A percentile compares a stretch with the other conserved stretches of the same genome.
phyloP scores from a whole-genome alignment of 2,797 vertebrate genomes.

The Anguilla obscura region DNA sequence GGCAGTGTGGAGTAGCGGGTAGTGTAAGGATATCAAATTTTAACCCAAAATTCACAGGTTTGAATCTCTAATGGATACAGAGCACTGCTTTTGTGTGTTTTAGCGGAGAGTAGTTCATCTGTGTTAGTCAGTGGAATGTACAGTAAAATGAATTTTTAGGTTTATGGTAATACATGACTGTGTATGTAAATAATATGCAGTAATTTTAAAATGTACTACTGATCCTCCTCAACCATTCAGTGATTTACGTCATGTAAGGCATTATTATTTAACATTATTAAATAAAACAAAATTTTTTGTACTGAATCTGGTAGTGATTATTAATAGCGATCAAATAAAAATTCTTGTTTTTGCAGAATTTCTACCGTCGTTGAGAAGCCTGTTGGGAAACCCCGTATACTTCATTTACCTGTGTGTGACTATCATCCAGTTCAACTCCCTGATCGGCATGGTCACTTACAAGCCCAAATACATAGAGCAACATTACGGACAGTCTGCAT shows the following conservation, averaged over 20 bases:
- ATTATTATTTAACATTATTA: background rate
- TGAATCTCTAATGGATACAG: background rate
- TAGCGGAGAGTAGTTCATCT: background rate
- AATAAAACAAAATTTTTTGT: background rate
- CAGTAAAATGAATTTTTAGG: background rate
- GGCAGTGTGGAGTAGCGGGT: background rate
- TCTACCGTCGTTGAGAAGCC: conserved; percentile 81
- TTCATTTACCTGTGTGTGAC: conserved; percentile 85
- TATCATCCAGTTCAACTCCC: conserved; percentile 90
- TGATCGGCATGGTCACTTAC: conserved; percentile 96
- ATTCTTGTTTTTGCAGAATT: conserved; percentile 74
- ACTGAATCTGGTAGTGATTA: background rate
- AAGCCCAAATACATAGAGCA: conserved; percentile 96
- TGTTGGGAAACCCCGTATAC: conserved; percentile 86
- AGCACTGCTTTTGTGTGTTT: background rate
- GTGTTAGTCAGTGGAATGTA: background rate
- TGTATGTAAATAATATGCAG: background rate
- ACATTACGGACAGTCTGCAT: conserved; percentile 88
- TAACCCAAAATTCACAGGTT: background rate
- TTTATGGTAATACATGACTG: background rate
- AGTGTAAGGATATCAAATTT: background rate
- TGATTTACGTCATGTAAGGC: background rate
- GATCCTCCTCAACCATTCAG: background rate
- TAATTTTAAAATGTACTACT: background rate
- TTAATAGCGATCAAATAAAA: background rate